Evolutionary conservation across 2,113 vertebrate genomes (phyloP).

Genomic region (Brienomyrus longianalis): DNA sequence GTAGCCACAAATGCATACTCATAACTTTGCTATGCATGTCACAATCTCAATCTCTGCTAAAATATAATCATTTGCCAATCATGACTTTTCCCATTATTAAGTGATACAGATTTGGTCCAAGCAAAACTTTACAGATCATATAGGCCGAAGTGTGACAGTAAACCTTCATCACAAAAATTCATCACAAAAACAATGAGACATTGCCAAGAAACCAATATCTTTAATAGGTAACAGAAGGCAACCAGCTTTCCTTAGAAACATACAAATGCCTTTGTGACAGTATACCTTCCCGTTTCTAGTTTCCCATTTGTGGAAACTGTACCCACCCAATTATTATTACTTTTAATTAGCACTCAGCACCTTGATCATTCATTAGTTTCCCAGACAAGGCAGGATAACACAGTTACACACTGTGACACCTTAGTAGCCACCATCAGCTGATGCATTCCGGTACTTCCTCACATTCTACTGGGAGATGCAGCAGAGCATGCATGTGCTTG

Average conservation of each 20-base stretch:
- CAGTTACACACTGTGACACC: background rate
- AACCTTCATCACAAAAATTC: conserved; percentile 1
- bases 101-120: background rate
- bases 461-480: conserved; percentile 2
- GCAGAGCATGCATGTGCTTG: conserved; percentile 2
- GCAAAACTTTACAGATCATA: background rate
- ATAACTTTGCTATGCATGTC: background rate
- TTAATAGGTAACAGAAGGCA: conserved; percentile 58
- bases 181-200: conserved; percentile 38
- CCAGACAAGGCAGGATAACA: background rate
- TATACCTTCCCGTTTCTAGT: background rate
- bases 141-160: background rate
- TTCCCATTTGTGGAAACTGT: background rate
- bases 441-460: background rate
- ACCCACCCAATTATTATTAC: background rate
- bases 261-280: conserved; percentile 34
- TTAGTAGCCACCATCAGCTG: background rate
- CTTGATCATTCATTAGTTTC: background rate
- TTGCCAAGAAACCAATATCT: conserved; percentile 53
- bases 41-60: background rate
- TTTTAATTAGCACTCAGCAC: background rate
- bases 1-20: background rate
- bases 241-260: conserved; percentile 38
- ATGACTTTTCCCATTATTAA: background rate
- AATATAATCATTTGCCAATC: background rate